A percentile compares a stretch with the other conserved stretches of the same genome.
Evolutionary conservation across 2,888 invertebrate genomes (phyloP).

Genomic region (Sarcophaga variegata): DNA sequence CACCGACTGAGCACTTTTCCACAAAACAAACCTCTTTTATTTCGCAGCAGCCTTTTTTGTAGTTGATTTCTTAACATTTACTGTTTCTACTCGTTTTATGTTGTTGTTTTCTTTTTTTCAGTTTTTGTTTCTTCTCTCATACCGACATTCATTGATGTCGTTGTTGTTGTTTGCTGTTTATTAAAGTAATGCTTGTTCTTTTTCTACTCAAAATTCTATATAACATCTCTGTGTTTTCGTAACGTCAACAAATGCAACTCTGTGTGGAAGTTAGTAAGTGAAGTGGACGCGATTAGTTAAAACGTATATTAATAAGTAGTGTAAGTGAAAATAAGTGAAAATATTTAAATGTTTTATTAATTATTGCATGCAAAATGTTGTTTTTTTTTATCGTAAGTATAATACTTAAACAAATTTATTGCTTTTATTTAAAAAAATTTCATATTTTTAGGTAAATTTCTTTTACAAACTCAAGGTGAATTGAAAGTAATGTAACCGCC

Average conservation of each 20-base stretch:
- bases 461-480: no score
- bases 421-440: no score
- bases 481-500: no score
- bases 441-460: no score
- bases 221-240: slow-evolving; percentile 10
- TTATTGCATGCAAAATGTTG: no score
- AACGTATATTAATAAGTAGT: not conserved
- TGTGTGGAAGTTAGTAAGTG: not conserved
- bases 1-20: slow-evolving; percentile 75
- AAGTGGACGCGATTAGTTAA: no score
- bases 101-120: slow-evolving; percentile 29
- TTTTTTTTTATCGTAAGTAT: no score
- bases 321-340: not conserved
- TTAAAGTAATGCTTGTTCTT: slow-evolving; percentile 4
- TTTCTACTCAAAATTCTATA: not conserved
- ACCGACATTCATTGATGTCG: slow-evolving; percentile 12
- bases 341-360: not conserved
- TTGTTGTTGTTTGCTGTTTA: slow-evolving; percentile 1
- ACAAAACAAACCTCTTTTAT: slow-evolving; percentile 75
- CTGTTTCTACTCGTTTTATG: slow-evolving; percentile 36
- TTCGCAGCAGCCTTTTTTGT: slow-evolving; percentile 55
- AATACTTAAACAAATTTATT: no score
- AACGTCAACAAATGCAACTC: not conserved
- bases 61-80: slow-evolving; percentile 59
- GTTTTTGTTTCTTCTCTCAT: not conserved